Conservation (phyloP, 2,888 invertebrate species). For the Cosmia pyralina region DNA sequence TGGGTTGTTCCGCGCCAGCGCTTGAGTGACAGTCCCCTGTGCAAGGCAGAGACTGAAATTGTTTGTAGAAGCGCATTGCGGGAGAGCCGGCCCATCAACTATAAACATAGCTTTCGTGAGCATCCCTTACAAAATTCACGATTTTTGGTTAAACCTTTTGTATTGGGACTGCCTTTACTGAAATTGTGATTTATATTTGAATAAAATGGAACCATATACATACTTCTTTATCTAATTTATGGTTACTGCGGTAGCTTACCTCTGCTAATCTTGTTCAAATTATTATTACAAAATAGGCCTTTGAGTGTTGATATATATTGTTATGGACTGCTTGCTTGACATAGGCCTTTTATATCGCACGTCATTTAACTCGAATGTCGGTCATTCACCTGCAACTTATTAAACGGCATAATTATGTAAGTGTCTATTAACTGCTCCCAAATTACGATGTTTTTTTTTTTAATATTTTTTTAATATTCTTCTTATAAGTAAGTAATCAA, state of each 20-base stretch:
- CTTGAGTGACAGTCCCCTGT: conserved; percentile 87
- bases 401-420: too few species aligned
- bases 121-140: conserved; percentile 37
- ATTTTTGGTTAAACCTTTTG: conserved; percentile 45
- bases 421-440: too few species aligned
- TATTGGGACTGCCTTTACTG: background rate
- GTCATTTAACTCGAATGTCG: too few species aligned
- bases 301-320: background rate
- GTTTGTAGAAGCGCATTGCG: conserved; percentile 80
- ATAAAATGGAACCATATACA: background rate
- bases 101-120: conserved; percentile 58
- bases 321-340: background rate
- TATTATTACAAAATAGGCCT: too few species aligned
- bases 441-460: too few species aligned
- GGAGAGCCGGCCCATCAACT: conserved; percentile 71
- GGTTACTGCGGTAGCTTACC: too few species aligned
- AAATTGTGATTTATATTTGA: conserved; percentile 6
- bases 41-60: conserved; percentile 80
- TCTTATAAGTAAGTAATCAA: too few species aligned
- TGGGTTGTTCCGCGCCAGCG: conserved; percentile 83
- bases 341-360: fast-evolving
- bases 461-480: too few species aligned
- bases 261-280: background rate
- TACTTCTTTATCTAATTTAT: background rate
- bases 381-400: too few species aligned